phyloP scores from a whole-genome alignment of 2,797 vertebrate species.

The Pyrrhura leucotis region DNA sequence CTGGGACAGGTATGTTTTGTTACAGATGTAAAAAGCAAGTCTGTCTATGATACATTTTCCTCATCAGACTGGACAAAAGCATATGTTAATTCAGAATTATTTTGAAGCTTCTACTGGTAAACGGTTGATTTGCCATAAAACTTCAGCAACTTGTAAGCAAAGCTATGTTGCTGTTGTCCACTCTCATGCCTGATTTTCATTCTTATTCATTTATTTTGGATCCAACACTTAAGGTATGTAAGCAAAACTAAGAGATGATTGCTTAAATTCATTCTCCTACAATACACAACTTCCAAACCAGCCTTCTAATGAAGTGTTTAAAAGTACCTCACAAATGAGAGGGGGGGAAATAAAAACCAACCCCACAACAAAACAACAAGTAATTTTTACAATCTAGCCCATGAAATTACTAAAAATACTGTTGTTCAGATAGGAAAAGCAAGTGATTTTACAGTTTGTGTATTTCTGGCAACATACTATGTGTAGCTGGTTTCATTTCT shows the following conservation, averaged over 20 bases:
- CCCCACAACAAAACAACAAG: not conserved
- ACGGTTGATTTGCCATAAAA: constrained; percentile 64
- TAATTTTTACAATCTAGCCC: not conserved
- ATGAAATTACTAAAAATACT: not conserved
- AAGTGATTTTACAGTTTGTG: not conserved
- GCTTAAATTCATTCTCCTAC: constrained; percentile 53
- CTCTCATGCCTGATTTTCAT: constrained; percentile 72
- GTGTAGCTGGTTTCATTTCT: not conserved
- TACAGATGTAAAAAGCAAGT: constrained; percentile 80
- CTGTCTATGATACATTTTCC: constrained; percentile 74
- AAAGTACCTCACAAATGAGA: not conserved
- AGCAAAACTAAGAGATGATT: constrained; percentile 46
- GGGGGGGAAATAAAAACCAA: not conserved
- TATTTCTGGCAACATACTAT: not conserved
- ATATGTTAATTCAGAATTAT: constrained; percentile 73
- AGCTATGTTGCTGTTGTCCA: constrained; percentile 72
- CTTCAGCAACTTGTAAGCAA: constrained; percentile 78
- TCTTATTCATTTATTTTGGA: constrained; percentile 69
- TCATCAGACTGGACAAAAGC: constrained; percentile 77
- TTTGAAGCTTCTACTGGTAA: constrained; percentile 69
- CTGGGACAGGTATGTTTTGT: constrained; percentile 85
- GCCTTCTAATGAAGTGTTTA: not conserved
- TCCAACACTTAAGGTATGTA: constrained; percentile 65
- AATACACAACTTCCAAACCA: constrained; percentile 17
- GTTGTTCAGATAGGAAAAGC: not conserved